Base-by-base conservation (phyloP, 1,140 invertebrate species). In the Temnothorax curvispinosus region DNA sequence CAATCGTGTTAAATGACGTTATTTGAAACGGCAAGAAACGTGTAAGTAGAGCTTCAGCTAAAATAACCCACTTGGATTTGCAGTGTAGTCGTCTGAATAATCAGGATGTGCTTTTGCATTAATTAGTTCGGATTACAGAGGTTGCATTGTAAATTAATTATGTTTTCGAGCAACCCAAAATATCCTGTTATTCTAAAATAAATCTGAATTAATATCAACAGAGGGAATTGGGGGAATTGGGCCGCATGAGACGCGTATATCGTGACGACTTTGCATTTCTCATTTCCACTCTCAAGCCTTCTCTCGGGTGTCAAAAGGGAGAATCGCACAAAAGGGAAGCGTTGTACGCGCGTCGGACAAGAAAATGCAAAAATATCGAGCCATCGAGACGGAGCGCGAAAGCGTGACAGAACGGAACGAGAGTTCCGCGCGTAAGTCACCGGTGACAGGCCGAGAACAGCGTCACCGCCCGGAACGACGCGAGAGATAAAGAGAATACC, bases 311-410 rank as follows among this genome's bases (percentile, higher is more conserved):
- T 52, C 54, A 69, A 21, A 58, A 18, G 32, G 41, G 32, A 41
- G 21, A 44, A 27, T 64, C 21, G 76, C 3, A 27, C 27, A 3
- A 6, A 18, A 4, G 74, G 41, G 4, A 44, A 27, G 35, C 47
- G 50, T 38, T 18, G 38, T 52, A 38, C 44, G 74, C n/a, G 11
- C 18, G 56, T 21, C 9, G 72, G 32, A 69, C 41, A 74, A 62
- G 88, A 60, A 88, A 78, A 89, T 74, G 87, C 78, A 89, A 89
- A 89, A 89, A 85, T 87, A 84, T 89, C 72, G 81, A 80, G 87
- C 71, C 74, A 41, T 77, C 58, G 82, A 65, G 71, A 89, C 87
- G 69, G 69, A 86, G 88, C 56, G 84, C 75, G 75, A 89, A 81
- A 50, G 38, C 82, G 78, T 89, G 85, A 89, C 75, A 52, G 32